phyloP scores from a whole-genome alignment of 2,113 vertebrate species.

The Marcusenius ussheri region DNA sequence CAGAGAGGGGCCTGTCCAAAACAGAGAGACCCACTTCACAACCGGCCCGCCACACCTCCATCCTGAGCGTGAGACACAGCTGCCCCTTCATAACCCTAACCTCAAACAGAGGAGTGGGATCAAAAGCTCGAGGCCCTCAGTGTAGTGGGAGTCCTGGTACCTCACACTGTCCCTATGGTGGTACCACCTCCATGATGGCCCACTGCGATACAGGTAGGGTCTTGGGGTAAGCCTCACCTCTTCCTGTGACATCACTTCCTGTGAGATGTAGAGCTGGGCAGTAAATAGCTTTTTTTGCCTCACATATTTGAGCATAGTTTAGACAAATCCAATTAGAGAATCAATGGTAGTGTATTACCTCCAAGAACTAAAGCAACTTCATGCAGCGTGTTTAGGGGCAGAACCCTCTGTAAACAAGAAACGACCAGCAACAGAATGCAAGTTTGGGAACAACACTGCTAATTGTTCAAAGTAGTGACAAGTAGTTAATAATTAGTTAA shows the following conservation, averaged over 20 bases:
- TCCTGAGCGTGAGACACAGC: neutral
- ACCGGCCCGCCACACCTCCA: neutral
- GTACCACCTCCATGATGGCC: neutral
- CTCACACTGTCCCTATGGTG: neutral
- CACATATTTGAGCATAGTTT: neutral
- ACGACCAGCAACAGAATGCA: neutral
- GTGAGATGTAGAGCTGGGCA: neutral
- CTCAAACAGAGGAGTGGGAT: neutral
- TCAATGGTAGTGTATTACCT: neutral
- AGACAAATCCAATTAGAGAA: neutral
- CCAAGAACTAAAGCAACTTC: neutral
- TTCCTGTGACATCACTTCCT: conserved; percentile 15
- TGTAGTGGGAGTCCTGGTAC: neutral
- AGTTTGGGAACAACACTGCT: neutral
- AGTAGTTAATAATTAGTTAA: neutral
- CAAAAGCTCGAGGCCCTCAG: neutral
- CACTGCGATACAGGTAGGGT: neutral
- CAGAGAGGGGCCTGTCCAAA: neutral
- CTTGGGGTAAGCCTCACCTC: neutral
- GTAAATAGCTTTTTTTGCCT: neutral
- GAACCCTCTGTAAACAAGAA: neutral
- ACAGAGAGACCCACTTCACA: neutral
- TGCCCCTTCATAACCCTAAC: neutral
- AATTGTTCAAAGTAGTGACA: neutral
- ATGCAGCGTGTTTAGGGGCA: neutral